Conservation (phyloP, 2,888 invertebrate species). For the Furcula furcula region DNA sequence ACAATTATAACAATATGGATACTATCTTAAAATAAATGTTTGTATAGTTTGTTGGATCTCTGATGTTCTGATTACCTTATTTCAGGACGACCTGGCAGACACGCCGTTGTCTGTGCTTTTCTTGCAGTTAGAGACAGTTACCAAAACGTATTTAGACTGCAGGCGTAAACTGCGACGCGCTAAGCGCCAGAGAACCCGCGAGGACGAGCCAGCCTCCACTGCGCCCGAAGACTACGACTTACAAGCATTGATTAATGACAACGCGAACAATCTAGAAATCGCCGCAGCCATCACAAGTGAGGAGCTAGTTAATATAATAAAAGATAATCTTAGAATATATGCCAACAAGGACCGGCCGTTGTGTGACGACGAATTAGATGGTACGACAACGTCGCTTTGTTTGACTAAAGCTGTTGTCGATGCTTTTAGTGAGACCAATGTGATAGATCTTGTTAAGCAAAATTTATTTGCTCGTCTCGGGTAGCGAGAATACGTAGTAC, state of each 20-base stretch:
- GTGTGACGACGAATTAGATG: constrained; percentile 61
- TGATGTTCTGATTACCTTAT: constrained; percentile 4
- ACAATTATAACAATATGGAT: too few species aligned
- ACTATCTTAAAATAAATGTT: too few species aligned
- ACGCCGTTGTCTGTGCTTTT: constrained; percentile 70
- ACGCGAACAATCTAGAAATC: constrained; percentile 50
- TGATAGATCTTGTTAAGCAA: constrained; percentile 79
- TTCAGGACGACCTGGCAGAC: constrained; percentile 72
- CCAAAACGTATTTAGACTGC: constrained; percentile 57
- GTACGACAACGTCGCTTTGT: constrained; percentile 51
- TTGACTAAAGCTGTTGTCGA: constrained; percentile 81
- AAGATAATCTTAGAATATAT: constrained; percentile 53
- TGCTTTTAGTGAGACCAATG: constrained; percentile 83
- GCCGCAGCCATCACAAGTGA: constrained; percentile 42
- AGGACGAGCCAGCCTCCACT: constrained; percentile 36
- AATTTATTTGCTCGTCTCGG: constrained; percentile 66
- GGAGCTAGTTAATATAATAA: constrained; percentile 55
- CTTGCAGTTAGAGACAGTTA: constrained; percentile 67
- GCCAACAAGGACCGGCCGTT: constrained; percentile 36
- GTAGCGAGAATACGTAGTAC: too few species aligned
- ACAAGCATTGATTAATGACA: constrained; percentile 47
- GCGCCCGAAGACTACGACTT: constrained; percentile 46
- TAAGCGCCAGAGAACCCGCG: constrained; percentile 63
- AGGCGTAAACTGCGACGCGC: constrained; percentile 57
- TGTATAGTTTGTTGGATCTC: too few species aligned